Base-by-base conservation (phyloP, 1,140 invertebrate genomes). In the Orchesella cincta region DNA sequence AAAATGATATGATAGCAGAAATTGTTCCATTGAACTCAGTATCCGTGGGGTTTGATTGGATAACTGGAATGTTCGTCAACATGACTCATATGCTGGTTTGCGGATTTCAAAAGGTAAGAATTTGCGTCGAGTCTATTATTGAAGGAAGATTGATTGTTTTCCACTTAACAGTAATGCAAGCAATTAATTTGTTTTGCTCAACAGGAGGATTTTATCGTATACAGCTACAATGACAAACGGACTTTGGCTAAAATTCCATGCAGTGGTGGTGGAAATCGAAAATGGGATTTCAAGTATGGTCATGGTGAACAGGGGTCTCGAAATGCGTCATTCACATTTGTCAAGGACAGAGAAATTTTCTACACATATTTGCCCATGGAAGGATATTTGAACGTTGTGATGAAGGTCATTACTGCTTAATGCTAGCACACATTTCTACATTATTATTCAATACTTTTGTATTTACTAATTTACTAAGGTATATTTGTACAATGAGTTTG, bases 71-170 rank as follows among this genome's bases (percentile, higher is more conserved):
- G 2, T 36, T 8, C 16, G 36, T 73, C 23, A 73, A 36, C 36
- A 36, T 73, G 71, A 29, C 3, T 8, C 8, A 73, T 26, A 46
- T 46, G 23, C n/a, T 73, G 18, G 14, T 14, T 26, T 36, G 35
- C 20, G 71, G 71, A n/a, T 73, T 73, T 73, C 71, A 39, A 28
- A 73, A 73, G 71, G 71, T 73, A 3, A 5, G 71, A 3, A 62
- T 64, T 64, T 64, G 8, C 5, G 20, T 12, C 28, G 23, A 29
- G 12, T 64, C 57, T 28, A 34, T 16, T 16, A 12, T 34, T 64
- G 26, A 64, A 29, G 28, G 57, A 26, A 64, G 57, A n/a, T n/a
- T 14, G 12, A 51, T 14, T 64, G 57, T 64, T 64, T 64, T 46
- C 39, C 8, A 46, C 8, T 46, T 46, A 46, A 12, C 20, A 12